phyloP scores from a whole-genome alignment of 2,113 vertebrate genomes.

The Phylloscopus trochilus region DNA sequence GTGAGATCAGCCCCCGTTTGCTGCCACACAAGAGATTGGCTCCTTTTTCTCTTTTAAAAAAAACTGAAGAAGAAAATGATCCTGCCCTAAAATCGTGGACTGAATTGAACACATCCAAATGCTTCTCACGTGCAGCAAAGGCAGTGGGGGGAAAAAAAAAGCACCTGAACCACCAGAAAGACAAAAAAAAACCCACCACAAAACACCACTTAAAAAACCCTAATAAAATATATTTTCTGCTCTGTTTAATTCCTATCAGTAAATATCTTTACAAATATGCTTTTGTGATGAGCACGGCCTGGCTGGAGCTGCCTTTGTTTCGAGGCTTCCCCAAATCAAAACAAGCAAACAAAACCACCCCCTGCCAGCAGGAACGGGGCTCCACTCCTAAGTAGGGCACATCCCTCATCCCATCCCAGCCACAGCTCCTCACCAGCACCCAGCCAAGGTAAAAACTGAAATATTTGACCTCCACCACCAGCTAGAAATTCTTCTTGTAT shows the following conservation, averaged over 20 bases:
- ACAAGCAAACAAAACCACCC: slow-evolving; percentile 22
- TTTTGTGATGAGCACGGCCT: not conserved
- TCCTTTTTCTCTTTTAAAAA: not conserved
- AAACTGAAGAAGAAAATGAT: not conserved
- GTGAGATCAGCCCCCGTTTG: not conserved
- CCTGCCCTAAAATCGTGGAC: not conserved
- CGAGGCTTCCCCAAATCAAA: not conserved
- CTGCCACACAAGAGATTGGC: not conserved
- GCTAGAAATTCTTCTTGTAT: not conserved
- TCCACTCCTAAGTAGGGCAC: not conserved
- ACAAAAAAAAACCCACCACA: not conserved
- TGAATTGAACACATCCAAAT: not conserved
- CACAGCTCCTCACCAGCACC: not conserved
- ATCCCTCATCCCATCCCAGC: not conserved
- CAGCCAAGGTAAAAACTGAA: not conserved
- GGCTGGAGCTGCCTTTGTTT: slow-evolving; percentile 22
- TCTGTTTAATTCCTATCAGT: slow-evolving; percentile 13
- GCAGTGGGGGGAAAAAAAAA: not conserved
- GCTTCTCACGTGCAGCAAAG: not conserved
- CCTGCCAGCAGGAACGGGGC: slow-evolving; percentile 11
- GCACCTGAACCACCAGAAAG: not conserved
- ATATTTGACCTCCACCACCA: not conserved
- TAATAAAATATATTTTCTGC: not conserved
- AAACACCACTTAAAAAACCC: not conserved
- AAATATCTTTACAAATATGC: not conserved